Percentiles rank a stretch among this genome's conserved stretches.
Evolutionary conservation across 2,888 invertebrate genomes (phyloP).

Genomic region (Nasonia oneida): DNA sequence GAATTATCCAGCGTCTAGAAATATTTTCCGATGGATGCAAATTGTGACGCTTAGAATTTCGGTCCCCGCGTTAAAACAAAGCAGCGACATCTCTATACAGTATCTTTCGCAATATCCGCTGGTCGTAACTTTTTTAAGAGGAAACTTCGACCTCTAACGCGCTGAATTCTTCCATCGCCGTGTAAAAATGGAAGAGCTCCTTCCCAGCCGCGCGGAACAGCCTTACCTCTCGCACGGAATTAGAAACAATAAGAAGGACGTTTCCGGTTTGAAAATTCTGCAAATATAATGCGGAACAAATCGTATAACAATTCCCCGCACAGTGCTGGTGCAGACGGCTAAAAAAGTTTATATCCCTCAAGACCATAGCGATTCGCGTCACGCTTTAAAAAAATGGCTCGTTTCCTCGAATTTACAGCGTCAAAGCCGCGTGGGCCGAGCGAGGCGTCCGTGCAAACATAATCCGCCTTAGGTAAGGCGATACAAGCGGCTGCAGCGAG

Average conservation of each 20-base stretch:
- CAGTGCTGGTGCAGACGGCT: background rate
- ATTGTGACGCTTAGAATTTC: too few relatives aligned
- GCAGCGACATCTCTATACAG: too few relatives aligned
- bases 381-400: background rate
- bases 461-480: conserved; percentile 15
- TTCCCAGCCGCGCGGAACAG: too few relatives aligned
- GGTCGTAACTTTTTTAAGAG: too few relatives aligned
- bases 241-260: background rate
- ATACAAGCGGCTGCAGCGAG: background rate
- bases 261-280: background rate
- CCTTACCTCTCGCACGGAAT: background rate
- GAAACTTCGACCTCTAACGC: too few relatives aligned
- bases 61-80: too few relatives aligned
- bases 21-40: too few relatives aligned
- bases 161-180: background rate
- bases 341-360: background rate
- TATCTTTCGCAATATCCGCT: too few relatives aligned
- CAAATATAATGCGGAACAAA: background rate
- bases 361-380: conserved; percentile 7
- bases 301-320: background rate
- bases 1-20: too few relatives aligned
- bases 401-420: conserved; percentile 24
- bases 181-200: background rate
- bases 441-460: conserved; percentile 7
- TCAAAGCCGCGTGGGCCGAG: background rate